These are phyloP conservation scores for Scaptomyza flava DNA, from an alignment of 2,888 invertebrate genomes.

Conservation along the genomic window DNA sequence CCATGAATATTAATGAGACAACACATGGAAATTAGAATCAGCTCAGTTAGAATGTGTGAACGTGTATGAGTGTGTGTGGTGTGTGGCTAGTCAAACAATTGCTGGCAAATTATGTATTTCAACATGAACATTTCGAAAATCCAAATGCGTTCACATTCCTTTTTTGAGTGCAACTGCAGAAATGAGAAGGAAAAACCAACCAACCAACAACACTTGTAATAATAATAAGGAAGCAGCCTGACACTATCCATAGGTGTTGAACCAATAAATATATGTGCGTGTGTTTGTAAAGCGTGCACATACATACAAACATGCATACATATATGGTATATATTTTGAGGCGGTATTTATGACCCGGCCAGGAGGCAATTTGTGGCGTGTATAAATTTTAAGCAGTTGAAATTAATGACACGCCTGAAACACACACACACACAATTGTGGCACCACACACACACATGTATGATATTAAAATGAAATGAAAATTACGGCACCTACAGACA, in stretches of 20 bases:
- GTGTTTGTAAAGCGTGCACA: slow-evolving; percentile 6
- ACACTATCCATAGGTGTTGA: slow-evolving; percentile 56
- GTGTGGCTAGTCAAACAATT: slow-evolving; percentile 50
- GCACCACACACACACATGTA: slow-evolving; percentile 48
- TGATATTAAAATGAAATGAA: slow-evolving; percentile 64
- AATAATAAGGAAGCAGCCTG: slow-evolving; percentile 51
- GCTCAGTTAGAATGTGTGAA: neutral
- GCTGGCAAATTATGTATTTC: slow-evolving; percentile 54
- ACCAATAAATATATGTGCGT: slow-evolving; percentile 48
- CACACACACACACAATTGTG: slow-evolving; percentile 40
- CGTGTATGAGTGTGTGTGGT: slow-evolving; percentile 18
- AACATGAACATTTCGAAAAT: slow-evolving; percentile 62
- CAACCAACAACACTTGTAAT: slow-evolving; percentile 19
- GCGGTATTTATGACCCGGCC: slow-evolving; percentile 42
- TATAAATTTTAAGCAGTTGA: slow-evolving; percentile 68
- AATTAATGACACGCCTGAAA: slow-evolving; percentile 65
- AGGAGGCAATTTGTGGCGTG: slow-evolving; percentile 58
- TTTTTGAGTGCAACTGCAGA: slow-evolving; percentile 33
- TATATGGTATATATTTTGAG: neutral
- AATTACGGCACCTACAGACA: slow-evolving; percentile 44
- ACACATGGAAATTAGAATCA: slow-evolving; percentile 72
- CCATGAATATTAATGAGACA: slow-evolving; percentile 73
- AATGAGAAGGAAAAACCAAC: slow-evolving; percentile 7
- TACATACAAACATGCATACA: neutral
- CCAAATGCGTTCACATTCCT: slow-evolving; percentile 48